These are phyloP conservation scores for Drosophila melanosoma DNA, from an alignment of 2,888 invertebrate species.

Conservation along the genomic window DNA sequence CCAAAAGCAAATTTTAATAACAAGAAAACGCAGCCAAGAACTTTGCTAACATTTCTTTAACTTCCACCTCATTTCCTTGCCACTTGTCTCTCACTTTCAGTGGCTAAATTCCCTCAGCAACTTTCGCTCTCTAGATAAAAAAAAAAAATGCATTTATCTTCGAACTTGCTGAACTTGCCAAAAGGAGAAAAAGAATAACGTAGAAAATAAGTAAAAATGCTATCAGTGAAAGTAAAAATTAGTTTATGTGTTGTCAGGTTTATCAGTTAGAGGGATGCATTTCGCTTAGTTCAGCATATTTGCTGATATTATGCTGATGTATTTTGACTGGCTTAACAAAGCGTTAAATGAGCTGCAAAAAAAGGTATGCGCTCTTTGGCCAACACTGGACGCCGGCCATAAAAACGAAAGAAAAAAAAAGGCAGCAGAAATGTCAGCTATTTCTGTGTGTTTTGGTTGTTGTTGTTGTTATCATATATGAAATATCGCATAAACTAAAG, in stretches of 20 bases:
- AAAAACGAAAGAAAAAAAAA: conserved; percentile 17
- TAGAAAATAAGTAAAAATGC: conserved; percentile 4
- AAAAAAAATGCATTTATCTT: conserved; percentile 56
- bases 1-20: background rate
- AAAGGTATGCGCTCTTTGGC: conserved; percentile 47
- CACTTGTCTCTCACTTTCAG: background rate
- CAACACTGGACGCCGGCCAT: conserved; percentile 37
- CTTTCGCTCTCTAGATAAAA: conserved; percentile 46
- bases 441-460: conserved; percentile 9
- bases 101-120: conserved; percentile 22
- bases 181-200: conserved; percentile 1
- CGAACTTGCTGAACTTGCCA: conserved; percentile 30
- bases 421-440: conserved; percentile 61
- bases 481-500: conserved; percentile 79
- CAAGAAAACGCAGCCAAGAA: background rate
- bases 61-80: conserved; percentile 6
- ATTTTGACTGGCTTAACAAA: conserved; percentile 41
- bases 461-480: conserved; percentile 65
- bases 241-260: conserved; percentile 32
- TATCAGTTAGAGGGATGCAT: conserved; percentile 26
- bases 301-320: conserved; percentile 32
- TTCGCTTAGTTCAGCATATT: conserved; percentile 44
- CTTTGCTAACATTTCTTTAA: conserved; percentile 11
- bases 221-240: conserved; percentile 55
- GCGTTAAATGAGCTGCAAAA: conserved; percentile 70